Percentiles rank a stretch among this genome's conserved stretches.
Conservation (phyloP, 2,888 invertebrate genomes). For the Taphrorychus bicolor region DNA sequence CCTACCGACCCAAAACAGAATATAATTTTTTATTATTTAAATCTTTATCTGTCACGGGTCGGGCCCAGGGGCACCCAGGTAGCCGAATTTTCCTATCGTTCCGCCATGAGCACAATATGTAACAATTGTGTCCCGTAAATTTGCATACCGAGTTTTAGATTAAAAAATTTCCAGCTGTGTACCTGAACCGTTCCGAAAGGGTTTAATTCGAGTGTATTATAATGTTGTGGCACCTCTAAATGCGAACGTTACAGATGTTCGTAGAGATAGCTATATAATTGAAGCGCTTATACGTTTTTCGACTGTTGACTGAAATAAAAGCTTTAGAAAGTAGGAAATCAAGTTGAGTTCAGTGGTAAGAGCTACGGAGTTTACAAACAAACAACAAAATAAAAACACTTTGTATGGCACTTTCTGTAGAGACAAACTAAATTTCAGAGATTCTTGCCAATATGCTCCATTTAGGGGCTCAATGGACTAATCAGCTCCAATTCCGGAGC, state of each 20-base stretch:
- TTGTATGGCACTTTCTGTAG: too few relatives aligned
- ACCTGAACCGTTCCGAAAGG: constrained; percentile 39
- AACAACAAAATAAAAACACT: too few relatives aligned
- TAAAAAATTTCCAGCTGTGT: constrained; percentile 43
- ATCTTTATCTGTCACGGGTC: constrained; percentile 35
- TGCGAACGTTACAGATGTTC: constrained; percentile 35
- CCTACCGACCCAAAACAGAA: constrained; percentile 40
- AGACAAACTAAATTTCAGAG: too few relatives aligned
- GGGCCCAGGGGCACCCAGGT: constrained; percentile 42
- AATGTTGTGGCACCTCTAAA: constrained; percentile 13
- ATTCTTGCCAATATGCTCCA: too few relatives aligned
- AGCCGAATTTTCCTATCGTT: constrained; percentile 46
- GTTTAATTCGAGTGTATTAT: constrained; percentile 39
- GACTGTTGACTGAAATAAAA: neutral
- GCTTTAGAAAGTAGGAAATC: neutral
- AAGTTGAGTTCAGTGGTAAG: neutral
- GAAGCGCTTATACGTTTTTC: neutral
- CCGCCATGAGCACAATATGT: constrained; percentile 50
- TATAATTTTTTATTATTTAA: constrained; percentile 36
- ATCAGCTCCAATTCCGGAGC: too few relatives aligned
- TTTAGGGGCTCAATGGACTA: too few relatives aligned
- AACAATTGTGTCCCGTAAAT: constrained; percentile 52
- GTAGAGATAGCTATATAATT: constrained; percentile 34
- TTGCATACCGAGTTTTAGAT: constrained; percentile 50
- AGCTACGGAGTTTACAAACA: too few relatives aligned